Percentiles rank a stretch among this genome's conserved stretches.
phyloP scores from a whole-genome alignment of 2,797 vertebrate species.

The Pseudomugil tenellus region DNA sequence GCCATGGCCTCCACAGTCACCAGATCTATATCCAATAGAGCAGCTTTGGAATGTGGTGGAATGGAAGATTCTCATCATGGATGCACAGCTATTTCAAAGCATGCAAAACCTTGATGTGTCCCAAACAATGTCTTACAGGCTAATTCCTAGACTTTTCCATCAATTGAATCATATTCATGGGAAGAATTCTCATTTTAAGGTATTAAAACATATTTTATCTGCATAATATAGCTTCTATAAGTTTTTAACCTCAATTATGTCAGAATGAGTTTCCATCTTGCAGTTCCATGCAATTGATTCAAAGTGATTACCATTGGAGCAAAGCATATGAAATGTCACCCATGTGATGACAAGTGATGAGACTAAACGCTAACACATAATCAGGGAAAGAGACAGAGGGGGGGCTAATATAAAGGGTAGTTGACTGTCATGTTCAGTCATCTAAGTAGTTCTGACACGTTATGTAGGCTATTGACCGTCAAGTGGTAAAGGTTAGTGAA shows the following conservation, averaged over 20 bases:
- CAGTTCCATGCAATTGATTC: too few relatives aligned
- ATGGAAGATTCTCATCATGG: too few relatives aligned
- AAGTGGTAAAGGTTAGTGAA: neutral
- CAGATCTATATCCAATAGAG: too few relatives aligned
- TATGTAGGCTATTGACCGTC: neutral
- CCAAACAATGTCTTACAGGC: constrained; percentile 5
- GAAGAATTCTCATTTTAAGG: neutral
- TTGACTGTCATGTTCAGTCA: constrained; percentile 61
- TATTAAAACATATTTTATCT: constrained; percentile 11
- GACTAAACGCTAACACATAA: constrained; percentile 61
- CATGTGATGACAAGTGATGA: constrained; percentile 64
- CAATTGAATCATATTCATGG: constrained; percentile 1
- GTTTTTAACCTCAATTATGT: too few relatives aligned
- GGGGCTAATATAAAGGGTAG: constrained; percentile 32
- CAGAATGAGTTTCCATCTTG: too few relatives aligned
- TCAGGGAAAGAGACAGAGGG: constrained; percentile 16
- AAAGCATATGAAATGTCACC: constrained; percentile 76
- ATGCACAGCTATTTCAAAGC: too few relatives aligned
- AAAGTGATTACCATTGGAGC: constrained; percentile 59
- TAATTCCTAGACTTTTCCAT: constrained; percentile 18
- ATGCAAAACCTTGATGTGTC: too few relatives aligned
- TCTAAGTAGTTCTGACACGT: neutral
- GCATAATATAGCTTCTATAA: constrained; percentile 10
- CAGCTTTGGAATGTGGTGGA: too few relatives aligned
- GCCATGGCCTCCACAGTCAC: too few relatives aligned